Evolutionary conservation across 2,888 invertebrate genomes (phyloP).

Genomic region (Lasioglossum lativentre): DNA sequence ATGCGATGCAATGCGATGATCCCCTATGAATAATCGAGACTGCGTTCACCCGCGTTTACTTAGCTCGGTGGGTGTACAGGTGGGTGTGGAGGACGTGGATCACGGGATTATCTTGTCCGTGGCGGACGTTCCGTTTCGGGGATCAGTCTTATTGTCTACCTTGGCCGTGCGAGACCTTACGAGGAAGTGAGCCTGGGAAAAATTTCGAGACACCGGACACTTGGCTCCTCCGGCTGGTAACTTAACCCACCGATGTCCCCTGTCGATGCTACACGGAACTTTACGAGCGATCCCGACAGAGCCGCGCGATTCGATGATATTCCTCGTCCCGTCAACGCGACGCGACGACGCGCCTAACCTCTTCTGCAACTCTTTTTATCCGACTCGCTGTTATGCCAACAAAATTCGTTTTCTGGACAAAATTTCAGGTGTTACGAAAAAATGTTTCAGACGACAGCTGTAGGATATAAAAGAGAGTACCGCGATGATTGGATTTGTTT

Average conservation of each 20-base stretch:
- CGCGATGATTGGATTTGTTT: too few species aligned
- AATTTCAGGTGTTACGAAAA: too few species aligned
- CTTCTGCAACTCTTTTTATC: neutral
- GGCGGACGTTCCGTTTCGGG: slow-evolving; percentile 21
- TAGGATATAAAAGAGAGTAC: too few species aligned
- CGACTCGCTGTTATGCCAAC: neutral
- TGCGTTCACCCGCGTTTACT: slow-evolving; percentile 59
- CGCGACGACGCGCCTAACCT: neutral
- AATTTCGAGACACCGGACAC: neutral
- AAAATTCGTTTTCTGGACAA: neutral
- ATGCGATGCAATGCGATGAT: slow-evolving; percentile 46
- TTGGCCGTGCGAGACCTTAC: slow-evolving; percentile 20
- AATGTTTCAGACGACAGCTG: too few species aligned
- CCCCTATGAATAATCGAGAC: slow-evolving; percentile 67
- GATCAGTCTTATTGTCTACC: slow-evolving; percentile 51
- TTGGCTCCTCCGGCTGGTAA: neutral
- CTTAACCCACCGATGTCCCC: slow-evolving; percentile 3
- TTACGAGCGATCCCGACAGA: neutral
- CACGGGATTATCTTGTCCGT: slow-evolving; percentile 55
- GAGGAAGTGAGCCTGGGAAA: neutral
- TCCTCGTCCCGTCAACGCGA: neutral
- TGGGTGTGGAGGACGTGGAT: slow-evolving; percentile 67
- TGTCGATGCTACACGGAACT: neutral
- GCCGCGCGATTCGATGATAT: neutral
- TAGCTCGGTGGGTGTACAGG: slow-evolving; percentile 59